Evolutionary conservation across 2,797 vertebrate genomes (phyloP).

Genomic region (Oreochromis grahami): DNA sequence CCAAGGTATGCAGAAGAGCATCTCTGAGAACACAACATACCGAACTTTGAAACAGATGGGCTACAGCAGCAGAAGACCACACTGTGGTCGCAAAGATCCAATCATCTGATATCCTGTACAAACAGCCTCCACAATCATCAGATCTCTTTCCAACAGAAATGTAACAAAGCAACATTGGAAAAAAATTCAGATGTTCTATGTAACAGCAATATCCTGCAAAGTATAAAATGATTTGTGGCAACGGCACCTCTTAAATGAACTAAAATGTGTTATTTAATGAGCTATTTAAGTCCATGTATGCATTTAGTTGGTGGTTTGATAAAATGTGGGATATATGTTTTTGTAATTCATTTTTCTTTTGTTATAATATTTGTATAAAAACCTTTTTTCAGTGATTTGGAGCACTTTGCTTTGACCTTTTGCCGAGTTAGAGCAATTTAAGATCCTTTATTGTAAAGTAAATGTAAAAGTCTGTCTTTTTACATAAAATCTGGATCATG

Average conservation of each 20-base stretch:
- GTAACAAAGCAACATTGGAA: background rate
- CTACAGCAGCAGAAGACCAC: background rate
- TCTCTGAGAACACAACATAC: background rate
- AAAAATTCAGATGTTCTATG: background rate
- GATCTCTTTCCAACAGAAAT: background rate
- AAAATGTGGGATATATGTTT: background rate
- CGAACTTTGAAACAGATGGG: background rate
- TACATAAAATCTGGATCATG: background rate
- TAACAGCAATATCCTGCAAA: too few species aligned
- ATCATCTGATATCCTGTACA: background rate
- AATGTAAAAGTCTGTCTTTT: background rate
- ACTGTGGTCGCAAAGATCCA: background rate
- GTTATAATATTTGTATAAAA: background rate
- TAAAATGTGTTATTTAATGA: background rate
- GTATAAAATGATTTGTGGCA: background rate
- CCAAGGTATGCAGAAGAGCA: background rate
- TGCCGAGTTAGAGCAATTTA: background rate
- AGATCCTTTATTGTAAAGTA: background rate
- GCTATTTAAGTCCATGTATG: background rate
- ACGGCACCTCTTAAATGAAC: fast-evolving
- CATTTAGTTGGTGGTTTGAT: fast-evolving
- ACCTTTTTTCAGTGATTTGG: background rate
- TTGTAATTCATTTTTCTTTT: background rate
- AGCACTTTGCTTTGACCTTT: background rate
- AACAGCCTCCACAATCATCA: background rate